These are phyloP conservation scores for Anniella stebbinsi DNA, from an alignment of 2,797 vertebrate genomes.

Conservation along the genomic window DNA sequence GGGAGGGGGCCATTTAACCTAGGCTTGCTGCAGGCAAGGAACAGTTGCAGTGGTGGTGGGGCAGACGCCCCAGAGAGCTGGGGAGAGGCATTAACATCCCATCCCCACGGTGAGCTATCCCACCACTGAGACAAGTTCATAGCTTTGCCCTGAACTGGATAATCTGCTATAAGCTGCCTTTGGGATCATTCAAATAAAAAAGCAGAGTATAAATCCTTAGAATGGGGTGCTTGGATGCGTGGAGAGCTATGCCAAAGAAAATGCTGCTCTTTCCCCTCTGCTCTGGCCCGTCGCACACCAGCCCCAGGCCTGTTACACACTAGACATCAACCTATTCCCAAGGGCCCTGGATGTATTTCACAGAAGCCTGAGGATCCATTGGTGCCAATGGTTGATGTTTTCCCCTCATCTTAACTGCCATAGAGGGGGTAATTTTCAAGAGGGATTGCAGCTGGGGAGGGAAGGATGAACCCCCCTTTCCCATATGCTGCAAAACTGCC, in stretches of 20 bases:
- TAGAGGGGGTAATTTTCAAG: no score
- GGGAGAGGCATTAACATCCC: not conserved
- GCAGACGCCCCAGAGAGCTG: not conserved
- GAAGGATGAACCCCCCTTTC: no score
- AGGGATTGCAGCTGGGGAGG: no score
- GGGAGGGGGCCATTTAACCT: not conserved
- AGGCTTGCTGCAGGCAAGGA: not conserved
- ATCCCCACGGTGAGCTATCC: no score
- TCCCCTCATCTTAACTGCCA: no score
- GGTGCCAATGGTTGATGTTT: no score
- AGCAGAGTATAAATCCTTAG: not conserved
- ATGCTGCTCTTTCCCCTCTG: not conserved
- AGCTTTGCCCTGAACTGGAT: not conserved
- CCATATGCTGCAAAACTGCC: no score
- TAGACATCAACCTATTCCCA: no score
- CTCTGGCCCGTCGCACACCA: no score
- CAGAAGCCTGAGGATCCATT: no score
- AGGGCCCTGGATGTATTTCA: no score
- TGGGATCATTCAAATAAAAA: not conserved
- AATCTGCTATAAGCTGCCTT: not conserved
- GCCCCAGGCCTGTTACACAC: no score
- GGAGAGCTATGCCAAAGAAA: not conserved
- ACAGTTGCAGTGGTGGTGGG: not conserved
- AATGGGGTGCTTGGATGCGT: not conserved
- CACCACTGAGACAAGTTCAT: not conserved